Base-by-base conservation (phyloP, 2,113 vertebrate species). In the Odontesthes bonariensis region DNA sequence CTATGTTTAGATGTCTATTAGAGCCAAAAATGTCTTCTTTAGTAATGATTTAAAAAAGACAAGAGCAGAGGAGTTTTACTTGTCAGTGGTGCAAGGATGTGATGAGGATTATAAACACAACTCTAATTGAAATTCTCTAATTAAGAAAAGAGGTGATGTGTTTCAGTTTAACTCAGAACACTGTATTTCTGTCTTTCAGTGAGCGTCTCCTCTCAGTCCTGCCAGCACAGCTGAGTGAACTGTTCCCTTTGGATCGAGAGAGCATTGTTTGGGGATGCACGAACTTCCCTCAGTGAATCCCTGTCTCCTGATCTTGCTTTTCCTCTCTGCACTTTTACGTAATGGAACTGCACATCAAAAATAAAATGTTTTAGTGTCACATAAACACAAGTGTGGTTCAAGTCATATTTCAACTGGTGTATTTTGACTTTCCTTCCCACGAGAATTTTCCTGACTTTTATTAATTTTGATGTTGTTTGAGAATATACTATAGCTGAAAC, bases 201-300 rank as follows among this genome's bases (percentile, higher is more conserved):
- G 40, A 51, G 22, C 46, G 57, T 52, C 13, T 47, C 6, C 27
- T 8, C 5, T 66, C 14, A 53, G 32, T 86, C 22, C 69, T 89
- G 80, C 73, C 78, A 86, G 66, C 52, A 72, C 86, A 90, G 79
- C 89, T 79, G 78, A 81, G 55, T 56, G n/a, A 47, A 67, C 12
- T 76, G 42, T 86, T 61, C 35, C 69, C 35, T 46, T 62, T 76
- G 64, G 68, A 68, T 74, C 23, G 1, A 22, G 57, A 69, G 8
- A 76, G 8, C 22, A 62, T 79, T 75, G 44, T 70, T 71, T 42
- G 32, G 58, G 63, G 64, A 68, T 38, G 44, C 19, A 69, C 52
- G 52, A 73, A 57, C 69, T 81, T 54, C 54, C 54, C 42, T 56
- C 54, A 66, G 27, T 49, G 35, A 69, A 61, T 27, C 57, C 7